phyloP scores from a whole-genome alignment of 92 coral and sea anemone species.

The Siderastrea siderea region DNA sequence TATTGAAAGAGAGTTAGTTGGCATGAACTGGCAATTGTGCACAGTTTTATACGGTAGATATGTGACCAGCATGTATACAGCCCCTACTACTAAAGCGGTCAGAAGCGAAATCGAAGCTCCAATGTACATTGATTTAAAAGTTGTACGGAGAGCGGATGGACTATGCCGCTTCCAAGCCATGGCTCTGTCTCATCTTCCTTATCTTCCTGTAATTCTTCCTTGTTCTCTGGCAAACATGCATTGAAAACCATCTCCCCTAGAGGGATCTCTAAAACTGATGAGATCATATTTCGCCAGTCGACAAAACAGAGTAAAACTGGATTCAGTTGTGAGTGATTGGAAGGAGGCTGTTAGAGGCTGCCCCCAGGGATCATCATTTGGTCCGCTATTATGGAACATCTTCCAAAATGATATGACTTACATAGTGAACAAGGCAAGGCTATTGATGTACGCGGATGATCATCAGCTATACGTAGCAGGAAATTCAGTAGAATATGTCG shows the following conservation, averaged over 20 bases:
- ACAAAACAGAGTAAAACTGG: too few species aligned
- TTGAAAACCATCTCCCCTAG: background rate
- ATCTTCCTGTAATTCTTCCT: background rate
- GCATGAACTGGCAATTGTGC: background rate
- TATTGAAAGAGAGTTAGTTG: background rate
- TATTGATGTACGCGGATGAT: too few species aligned
- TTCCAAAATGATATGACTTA: too few species aligned
- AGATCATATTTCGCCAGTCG: too few species aligned
- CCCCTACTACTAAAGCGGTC: background rate
- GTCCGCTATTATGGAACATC: too few species aligned
- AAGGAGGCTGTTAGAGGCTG: too few species aligned
- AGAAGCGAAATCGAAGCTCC: constrained; percentile 6
- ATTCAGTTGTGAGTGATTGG: too few species aligned
- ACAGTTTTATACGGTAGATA: background rate
- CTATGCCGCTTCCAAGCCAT: constrained; percentile 26
- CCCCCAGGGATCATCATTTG: too few species aligned
- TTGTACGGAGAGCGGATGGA: constrained; percentile 6
- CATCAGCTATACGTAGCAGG: too few species aligned
- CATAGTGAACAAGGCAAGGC: too few species aligned
- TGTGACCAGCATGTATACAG: background rate
- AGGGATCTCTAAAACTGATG: too few species aligned
- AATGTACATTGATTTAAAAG: constrained; percentile 17
- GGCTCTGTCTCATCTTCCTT: background rate
- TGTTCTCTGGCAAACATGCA: background rate
- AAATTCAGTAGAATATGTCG: too few species aligned